Base-by-base conservation (phyloP, 2,113 vertebrate genomes). In the Nothocercus nigrocapillus region DNA sequence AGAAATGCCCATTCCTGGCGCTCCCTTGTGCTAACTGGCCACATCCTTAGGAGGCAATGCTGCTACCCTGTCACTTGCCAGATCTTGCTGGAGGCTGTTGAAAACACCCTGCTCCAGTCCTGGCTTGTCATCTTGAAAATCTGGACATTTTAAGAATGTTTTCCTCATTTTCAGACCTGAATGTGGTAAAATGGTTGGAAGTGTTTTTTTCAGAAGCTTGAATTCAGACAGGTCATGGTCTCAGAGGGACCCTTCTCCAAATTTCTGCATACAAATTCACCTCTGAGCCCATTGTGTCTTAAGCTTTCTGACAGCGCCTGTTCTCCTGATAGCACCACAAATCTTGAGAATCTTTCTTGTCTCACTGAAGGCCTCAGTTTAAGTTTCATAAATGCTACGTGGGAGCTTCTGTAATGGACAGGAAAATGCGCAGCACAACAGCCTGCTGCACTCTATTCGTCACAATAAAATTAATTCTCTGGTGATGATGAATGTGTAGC, bases 401-500 rank as follows among this genome's bases (percentile, higher is more conserved):
- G 68, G 62, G 63, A 93, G 61, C 64, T 82, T 47, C 54, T 83
- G 54, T 78, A 88, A 75, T 32, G 63, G 88, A 87, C 68, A 87
- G 78, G 84, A 66, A 97, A 97, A 93, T 66, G 25, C 40, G 14
- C 20, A 51, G 40, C 53, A 70, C 78, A 88, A 84, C 53, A 89
- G 40, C 59, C 74, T 88, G 78, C 58, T 1, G 17, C 70, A 45
- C 45, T 72, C 80, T 91, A 4, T 93, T 80, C 92, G 80, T 93
- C 74, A 67, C 67, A 81, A 90, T 76, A 85, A 94, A 96, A 94
- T 75, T 81, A 94, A 63, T 87, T 93, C 94, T 66, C 89, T 6
- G 1, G 34, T 88, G 84, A 51, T 83, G 91, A 89, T 85, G 53
- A 93, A 93, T 85, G 36, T 40, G 51, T 88, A 78, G 47, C 51